These are phyloP conservation scores for Drosophila meridionalis DNA, from an alignment of 2,888 invertebrate genomes.

Conservation along the genomic window DNA sequence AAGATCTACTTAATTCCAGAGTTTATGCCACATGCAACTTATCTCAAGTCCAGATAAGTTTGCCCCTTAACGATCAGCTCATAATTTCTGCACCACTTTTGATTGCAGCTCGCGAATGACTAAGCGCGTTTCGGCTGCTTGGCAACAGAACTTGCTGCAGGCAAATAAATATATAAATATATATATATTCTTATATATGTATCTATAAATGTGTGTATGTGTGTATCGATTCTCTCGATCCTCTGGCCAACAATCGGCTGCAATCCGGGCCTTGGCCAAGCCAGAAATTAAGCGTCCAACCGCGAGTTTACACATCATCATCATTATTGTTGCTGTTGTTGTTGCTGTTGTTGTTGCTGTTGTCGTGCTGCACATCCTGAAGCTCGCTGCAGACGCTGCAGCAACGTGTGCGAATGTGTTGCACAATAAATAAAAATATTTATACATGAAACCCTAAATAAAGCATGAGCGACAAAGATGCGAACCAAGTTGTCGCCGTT, in stretches of 20 bases:
- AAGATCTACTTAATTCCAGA: constrained; percentile 2
- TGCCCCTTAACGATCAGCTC: constrained; percentile 26
- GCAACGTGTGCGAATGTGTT: constrained; percentile 80
- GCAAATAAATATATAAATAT: neutral
- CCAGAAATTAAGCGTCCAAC: constrained; percentile 79
- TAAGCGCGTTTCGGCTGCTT: constrained; percentile 42
- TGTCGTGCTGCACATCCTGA: constrained; percentile 70
- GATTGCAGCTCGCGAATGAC: constrained; percentile 48
- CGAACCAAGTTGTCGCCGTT: constrained; percentile 63
- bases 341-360: constrained; percentile 19
- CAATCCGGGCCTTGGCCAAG: constrained; percentile 64
- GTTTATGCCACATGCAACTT: constrained; percentile 2
- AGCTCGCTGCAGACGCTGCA: constrained; percentile 29
- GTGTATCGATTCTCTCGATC: constrained; percentile 16
- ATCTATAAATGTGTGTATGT: neutral
- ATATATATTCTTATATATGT: neutral
- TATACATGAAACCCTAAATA: constrained; percentile 81
- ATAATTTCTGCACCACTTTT: constrained; percentile 48
- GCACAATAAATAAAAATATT: constrained; percentile 81
- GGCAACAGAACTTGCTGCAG: constrained; percentile 42
- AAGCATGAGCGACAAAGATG: constrained; percentile 81
- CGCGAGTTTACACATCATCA: constrained; percentile 81
- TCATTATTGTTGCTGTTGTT: constrained; percentile 73
- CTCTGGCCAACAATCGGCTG: constrained; percentile 25
- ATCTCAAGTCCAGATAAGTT: constrained; percentile 24